phyloP scores from a whole-genome alignment of 2,113 vertebrate genomes.

The Neoarius graeffei region DNA sequence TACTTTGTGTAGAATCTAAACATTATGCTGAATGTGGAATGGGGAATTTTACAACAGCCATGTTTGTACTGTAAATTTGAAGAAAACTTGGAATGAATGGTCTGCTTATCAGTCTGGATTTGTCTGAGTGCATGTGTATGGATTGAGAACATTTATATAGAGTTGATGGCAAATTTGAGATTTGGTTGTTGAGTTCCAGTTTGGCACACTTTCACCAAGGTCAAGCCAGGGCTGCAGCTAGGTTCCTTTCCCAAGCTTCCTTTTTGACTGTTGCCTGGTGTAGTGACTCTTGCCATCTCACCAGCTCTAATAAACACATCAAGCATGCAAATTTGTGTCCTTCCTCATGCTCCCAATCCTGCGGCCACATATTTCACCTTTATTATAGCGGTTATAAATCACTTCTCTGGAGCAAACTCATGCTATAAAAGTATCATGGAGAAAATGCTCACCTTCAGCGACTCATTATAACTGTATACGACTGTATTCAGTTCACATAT shows the following conservation, averaged over 20 bases:
- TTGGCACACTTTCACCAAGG: neutral
- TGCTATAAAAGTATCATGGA: conserved; percentile 11
- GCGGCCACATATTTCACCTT: neutral
- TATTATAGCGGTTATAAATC: conserved; percentile 2
- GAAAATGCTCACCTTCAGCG: conserved; percentile 24
- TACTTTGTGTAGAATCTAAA: neutral
- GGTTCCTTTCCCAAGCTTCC: neutral
- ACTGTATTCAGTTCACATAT: conserved; percentile 38
- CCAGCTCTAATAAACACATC: neutral
- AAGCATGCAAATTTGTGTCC: neutral
- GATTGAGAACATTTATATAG: neutral
- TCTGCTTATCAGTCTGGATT: neutral
- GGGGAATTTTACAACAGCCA: neutral
- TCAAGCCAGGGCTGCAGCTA: neutral
- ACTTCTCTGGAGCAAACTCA: conserved; percentile 10
- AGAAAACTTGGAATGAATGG: neutral
- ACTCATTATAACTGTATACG: conserved; percentile 28
- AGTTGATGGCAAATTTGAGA: neutral
- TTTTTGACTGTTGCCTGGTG: neutral
- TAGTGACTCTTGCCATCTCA: neutral
- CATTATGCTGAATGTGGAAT: neutral
- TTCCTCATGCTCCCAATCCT: neutral
- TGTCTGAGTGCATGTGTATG: neutral
- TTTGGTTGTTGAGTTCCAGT: neutral
- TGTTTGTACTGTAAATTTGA: neutral